Evolutionary conservation across 1,140 invertebrate genomes (phyloP).

Genomic region (Drosophila pseudoobscura): DNA sequence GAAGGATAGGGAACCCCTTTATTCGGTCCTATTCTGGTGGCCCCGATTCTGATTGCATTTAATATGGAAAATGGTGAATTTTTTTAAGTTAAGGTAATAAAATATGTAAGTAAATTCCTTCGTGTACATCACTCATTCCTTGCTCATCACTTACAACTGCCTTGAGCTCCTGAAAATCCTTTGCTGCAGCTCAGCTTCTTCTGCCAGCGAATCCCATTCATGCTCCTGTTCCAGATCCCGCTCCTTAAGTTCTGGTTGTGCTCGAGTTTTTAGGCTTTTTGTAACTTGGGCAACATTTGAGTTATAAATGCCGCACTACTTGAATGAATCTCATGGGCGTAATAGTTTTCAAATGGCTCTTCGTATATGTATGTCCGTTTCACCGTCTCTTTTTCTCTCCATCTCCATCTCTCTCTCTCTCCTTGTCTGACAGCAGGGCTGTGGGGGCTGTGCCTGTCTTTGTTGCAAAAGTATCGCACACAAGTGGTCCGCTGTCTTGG

Average conservation of each 20-base stretch:
- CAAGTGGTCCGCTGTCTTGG: conserved; percentile 35
- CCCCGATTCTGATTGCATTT: background rate
- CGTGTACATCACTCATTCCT: background rate
- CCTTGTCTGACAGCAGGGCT: background rate
- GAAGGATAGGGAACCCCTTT: too few relatives aligned
- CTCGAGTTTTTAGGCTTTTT: conserved; percentile 48
- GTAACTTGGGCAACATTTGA: conserved; percentile 61
- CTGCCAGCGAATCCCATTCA: too few relatives aligned
- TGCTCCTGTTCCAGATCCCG: conserved; percentile 5
- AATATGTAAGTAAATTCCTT: background rate
- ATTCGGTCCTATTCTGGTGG: too few relatives aligned
- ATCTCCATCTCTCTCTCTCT: background rate
- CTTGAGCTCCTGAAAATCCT: conserved; percentile 23
- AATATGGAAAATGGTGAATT: too few relatives aligned
- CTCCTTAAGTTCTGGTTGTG: background rate
- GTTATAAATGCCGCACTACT: conserved; percentile 80
- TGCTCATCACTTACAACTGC: conserved; percentile 49
- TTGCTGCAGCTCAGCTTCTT: conserved; percentile 5
- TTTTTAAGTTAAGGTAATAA: too few relatives aligned
- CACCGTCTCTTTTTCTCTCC: conserved; percentile 3
- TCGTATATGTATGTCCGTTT: conserved; percentile 48
- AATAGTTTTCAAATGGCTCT: conserved; percentile 80
- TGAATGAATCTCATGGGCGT: conserved; percentile 78
- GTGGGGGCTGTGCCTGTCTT: conserved; percentile 23
- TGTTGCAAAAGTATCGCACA: conserved; percentile 58